phyloP scores from a whole-genome alignment of 2,113 vertebrate genomes.

The Triplophysa rosa region DNA sequence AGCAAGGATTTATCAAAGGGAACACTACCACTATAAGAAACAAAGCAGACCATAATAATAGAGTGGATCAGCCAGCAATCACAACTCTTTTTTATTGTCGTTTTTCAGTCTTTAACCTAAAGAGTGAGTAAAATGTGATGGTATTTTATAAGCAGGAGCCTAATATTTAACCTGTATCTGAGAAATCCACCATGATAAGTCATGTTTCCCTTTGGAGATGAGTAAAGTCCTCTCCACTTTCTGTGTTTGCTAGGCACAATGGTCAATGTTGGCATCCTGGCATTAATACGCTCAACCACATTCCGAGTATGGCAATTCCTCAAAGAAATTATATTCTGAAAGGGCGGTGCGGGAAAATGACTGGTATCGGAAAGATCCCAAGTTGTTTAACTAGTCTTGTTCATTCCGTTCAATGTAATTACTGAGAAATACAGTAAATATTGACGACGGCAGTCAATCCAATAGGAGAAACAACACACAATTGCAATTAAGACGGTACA shows the following conservation, averaged over 20 bases:
- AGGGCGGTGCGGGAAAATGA: neutral
- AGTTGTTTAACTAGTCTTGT: constrained; percentile 8
- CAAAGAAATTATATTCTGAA: constrained; percentile 5
- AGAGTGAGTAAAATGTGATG: constrained; percentile 9
- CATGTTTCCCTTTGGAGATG: neutral
- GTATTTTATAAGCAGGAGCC: neutral
- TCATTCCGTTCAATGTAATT: constrained; percentile 31
- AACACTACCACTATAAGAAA: constrained; percentile 37
- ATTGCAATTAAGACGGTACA: constrained; percentile 36
- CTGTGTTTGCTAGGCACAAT: constrained; percentile 47
- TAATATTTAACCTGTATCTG: neutral
- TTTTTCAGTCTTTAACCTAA: neutral
- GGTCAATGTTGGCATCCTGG: constrained; percentile 46
- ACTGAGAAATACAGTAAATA: constrained; percentile 3
- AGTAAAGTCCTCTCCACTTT: neutral
- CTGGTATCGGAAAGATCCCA: constrained; percentile 1
- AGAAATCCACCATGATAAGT: constrained; percentile 23
- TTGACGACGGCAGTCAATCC: constrained; percentile 22
- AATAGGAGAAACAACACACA: constrained; percentile 37
- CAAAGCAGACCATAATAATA: constrained; percentile 15
- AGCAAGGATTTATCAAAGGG: constrained; percentile 13
- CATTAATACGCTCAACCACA: constrained; percentile 15
- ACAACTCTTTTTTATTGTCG: neutral
- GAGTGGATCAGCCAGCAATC: constrained; percentile 52
- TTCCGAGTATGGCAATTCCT: constrained; percentile 1